Base-by-base conservation (phyloP, 2,888 invertebrate species). In the Euplagia quadripunctaria region DNA sequence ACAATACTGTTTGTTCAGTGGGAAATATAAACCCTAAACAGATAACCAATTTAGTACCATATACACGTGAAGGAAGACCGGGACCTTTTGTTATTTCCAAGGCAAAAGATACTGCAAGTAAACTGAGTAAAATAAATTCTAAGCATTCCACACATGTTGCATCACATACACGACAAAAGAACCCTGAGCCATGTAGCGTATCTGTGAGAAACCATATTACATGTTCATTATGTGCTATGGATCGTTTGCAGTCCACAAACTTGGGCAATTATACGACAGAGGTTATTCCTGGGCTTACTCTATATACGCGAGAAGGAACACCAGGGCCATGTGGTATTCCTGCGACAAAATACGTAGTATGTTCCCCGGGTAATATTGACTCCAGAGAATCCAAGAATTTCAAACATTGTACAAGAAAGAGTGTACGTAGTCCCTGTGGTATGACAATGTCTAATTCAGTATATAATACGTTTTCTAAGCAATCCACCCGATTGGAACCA, bases 291-390 rank as follows among this genome's bases (percentile, higher is more conserved):
- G 31, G 46, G 55, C 31, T n/a, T 58, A 51, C 17, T 58, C 12
- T 55, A 43, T 58, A 42, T 43, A 43, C 55, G n/a, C n/a, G n/a
- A 43, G 51, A 63, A 63, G 63, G 63, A 66, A 66, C 16, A 51
- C 51, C 14, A 16, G 31, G 31, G 31, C 31, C 31, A 31, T 31
- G 31, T 31, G 46, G 9, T 46, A 8, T 46, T 46, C 11, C 46
- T 46, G 46, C 9, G 46, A 9, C 46, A 46, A 8, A 8, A 46
- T 11, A 46, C 9, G 11, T 46, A 9, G 14, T 51, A 51, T 51
- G 51, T 51, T 51, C 51, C 5, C 5, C 4, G 5, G 5, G 14
- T 1, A 51, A 16, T 16, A 51, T 14, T 51, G 51, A 51, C 6
- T 51, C 14, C 16, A 51, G 12, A 16, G 58, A 11, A 8, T 20